Evolutionary conservation across 2,113 vertebrate genomes (phyloP).

Genomic region (Callocephalon fimbriatum): DNA sequence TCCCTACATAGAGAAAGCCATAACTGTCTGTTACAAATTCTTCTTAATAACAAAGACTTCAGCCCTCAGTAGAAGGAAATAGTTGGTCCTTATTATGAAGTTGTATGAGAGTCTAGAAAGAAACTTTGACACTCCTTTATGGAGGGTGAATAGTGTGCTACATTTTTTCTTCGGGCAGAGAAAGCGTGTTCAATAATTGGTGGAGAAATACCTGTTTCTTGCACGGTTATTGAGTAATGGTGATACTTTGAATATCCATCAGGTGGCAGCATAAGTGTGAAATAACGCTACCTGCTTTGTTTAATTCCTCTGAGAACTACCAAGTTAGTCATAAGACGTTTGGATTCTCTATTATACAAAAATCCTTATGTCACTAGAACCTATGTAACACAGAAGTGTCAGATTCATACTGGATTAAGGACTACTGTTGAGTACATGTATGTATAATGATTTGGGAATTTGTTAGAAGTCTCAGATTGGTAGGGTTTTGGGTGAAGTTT

Average conservation of each 20-base stretch:
- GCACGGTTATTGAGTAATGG: neutral
- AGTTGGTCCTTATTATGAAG: neutral
- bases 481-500: neutral
- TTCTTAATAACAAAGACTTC: neutral
- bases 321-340: accelerated
- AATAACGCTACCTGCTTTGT: neutral
- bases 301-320: accelerated
- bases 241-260: neutral
- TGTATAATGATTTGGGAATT: neutral
- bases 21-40: accelerated
- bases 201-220: accelerated
- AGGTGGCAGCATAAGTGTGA: neutral
- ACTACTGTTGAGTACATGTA: neutral
- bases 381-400: neutral
- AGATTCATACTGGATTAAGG: neutral
- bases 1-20: neutral
- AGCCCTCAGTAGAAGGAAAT: neutral
- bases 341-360: accelerated
- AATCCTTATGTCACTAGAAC: neutral
- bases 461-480: neutral
- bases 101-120: neutral
- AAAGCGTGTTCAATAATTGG: accelerated
- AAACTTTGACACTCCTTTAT: accelerated
- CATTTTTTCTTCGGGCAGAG: neutral
- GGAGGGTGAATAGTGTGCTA: neutral